Conservation (phyloP, 2,888 invertebrate species). For the Philereme vetulata region DNA sequence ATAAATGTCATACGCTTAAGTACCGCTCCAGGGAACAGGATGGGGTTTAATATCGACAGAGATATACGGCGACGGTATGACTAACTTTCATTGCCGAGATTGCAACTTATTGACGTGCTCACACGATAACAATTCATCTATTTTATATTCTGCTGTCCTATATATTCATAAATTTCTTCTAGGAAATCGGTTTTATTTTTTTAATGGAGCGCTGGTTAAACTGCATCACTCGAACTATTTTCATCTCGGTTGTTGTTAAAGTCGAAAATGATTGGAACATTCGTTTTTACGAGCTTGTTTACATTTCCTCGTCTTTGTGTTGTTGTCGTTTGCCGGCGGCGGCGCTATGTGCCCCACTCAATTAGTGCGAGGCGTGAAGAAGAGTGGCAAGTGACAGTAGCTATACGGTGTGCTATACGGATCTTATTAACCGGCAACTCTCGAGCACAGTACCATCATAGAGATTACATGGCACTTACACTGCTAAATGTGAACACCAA, state of each 20-base stretch:
- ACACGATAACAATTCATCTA: slow-evolving; percentile 25
- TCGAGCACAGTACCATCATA: slow-evolving; percentile 45
- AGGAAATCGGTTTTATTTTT: slow-evolving; percentile 19
- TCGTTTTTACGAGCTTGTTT: slow-evolving; percentile 53
- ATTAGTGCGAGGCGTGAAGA: slow-evolving; percentile 56
- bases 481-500: slow-evolving; percentile 24
- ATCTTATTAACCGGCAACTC: slow-evolving; percentile 47
- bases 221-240: slow-evolving; percentile 33
- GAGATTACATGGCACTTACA: slow-evolving; percentile 32
- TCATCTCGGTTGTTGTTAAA: slow-evolving; percentile 22
- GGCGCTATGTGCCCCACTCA: slow-evolving; percentile 51
- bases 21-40: slow-evolving; percentile 40
- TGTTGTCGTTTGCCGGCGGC: slow-evolving; percentile 40
- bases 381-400: slow-evolving; percentile 55
- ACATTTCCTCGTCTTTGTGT: slow-evolving; percentile 45
- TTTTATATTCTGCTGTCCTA: slow-evolving; percentile 5
- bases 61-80: slow-evolving; percentile 38
- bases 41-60: slow-evolving; percentile 42
- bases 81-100: slow-evolving; percentile 37
- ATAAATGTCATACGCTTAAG: slow-evolving; percentile 42
- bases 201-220: slow-evolving; percentile 23
- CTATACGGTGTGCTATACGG: slow-evolving; percentile 46
- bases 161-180: slow-evolving; percentile 18
- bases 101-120: slow-evolving; percentile 32
- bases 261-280: slow-evolving; percentile 33